A percentile compares a stretch with the other conserved stretches of the same genome.
Conservation (phyloP, 2,113 vertebrate species). For the Takifugu bimaculatus region DNA sequence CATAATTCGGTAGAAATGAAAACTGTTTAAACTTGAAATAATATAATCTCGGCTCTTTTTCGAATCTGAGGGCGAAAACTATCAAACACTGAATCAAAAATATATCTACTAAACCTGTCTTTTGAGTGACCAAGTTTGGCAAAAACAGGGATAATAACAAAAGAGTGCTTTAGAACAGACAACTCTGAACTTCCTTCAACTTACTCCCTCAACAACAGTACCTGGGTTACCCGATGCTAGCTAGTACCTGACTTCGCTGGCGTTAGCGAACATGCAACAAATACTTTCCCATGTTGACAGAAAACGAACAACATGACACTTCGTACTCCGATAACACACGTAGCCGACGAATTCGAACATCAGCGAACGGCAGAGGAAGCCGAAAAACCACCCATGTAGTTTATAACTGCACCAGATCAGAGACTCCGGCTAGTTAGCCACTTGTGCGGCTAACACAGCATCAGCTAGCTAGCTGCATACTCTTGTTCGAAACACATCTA, state of each 20-base stretch:
- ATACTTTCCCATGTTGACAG: neutral
- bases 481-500: constrained; percentile 21
- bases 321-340: neutral
- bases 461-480: constrained; percentile 31
- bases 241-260: constrained; percentile 41
- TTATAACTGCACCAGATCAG: constrained; percentile 17
- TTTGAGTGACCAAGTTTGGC: neutral
- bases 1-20: no score
- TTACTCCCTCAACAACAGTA: constrained; percentile 2
- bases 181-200: neutral
- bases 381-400: constrained; percentile 1
- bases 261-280: constrained; percentile 36
- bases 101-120: no score
- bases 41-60: no score
- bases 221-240: constrained; percentile 41
- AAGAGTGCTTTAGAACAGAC: neutral
- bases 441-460: constrained; percentile 40
- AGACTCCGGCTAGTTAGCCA: constrained; percentile 49
- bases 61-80: no score
- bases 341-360: neutral
- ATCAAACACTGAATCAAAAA: no score
- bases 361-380: neutral
- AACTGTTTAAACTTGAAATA: no score
- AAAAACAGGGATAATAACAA: neutral
- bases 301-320: constrained; percentile 22